Percentiles rank a stretch among this genome's conserved stretches.
Evolutionary conservation across 2,888 invertebrate genomes (phyloP).

Genomic region (Cistogaster globosa): DNA sequence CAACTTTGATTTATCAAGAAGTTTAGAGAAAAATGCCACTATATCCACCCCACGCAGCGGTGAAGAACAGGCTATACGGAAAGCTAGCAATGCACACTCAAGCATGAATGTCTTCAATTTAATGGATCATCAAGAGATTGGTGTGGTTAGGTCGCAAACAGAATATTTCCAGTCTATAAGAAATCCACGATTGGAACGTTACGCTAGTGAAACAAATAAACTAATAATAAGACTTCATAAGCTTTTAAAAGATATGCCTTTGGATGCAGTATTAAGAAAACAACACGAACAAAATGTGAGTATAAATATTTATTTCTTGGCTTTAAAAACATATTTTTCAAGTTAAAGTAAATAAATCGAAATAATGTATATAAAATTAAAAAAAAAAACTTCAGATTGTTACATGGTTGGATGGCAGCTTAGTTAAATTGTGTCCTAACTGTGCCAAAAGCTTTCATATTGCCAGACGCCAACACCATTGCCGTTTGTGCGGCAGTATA

Average conservation of each 20-base stretch:
- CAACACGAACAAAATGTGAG: slow-evolving; percentile 87
- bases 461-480: slow-evolving; percentile 96
- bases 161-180: slow-evolving; percentile 90
- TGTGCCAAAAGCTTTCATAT: slow-evolving; percentile 95
- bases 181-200: slow-evolving; percentile 90
- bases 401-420: slow-evolving; percentile 96
- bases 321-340: background rate
- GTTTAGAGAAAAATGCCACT: slow-evolving; percentile 85
- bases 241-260: slow-evolving; percentile 91
- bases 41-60: slow-evolving; percentile 69
- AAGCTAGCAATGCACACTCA: slow-evolving; percentile 74
- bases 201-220: slow-evolving; percentile 97
- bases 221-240: slow-evolving; percentile 96
- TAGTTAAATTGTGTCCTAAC: slow-evolving; percentile 94
- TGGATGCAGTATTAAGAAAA: slow-evolving; percentile 88
- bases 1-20: slow-evolving; percentile 85
- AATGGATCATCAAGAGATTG: slow-evolving; percentile 83
- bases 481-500: slow-evolving; percentile 95
- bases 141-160: slow-evolving; percentile 85
- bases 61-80: background rate
- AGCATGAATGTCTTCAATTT: slow-evolving; percentile 78
- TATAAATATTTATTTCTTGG: background rate
- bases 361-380: background rate
- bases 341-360: no score
- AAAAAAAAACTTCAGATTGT: slow-evolving; percentile 85